Percentiles rank a stretch among this genome's conserved stretches.
Conservation (phyloP, 2,888 invertebrate species). For the Agrypnus murinus region DNA sequence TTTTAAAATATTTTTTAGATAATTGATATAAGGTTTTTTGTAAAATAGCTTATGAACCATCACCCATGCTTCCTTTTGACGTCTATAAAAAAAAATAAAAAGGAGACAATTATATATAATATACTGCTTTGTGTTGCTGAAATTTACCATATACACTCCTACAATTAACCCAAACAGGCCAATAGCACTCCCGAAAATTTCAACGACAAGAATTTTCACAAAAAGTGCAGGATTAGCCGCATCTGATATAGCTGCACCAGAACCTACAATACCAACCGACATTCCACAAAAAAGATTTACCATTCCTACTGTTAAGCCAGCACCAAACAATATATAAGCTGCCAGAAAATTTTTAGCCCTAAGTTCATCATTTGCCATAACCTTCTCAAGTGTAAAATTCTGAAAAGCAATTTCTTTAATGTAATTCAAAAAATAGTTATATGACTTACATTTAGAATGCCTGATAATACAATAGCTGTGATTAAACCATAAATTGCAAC, state of each 20-base stretch:
- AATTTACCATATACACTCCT: conserved; percentile 90
- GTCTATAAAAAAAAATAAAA: conserved; percentile 54
- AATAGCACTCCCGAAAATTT: conserved; percentile 99
- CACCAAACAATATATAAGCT: conserved; percentile 96
- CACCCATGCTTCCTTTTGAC: conserved; percentile 61
- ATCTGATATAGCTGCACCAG: conserved; percentile 98
- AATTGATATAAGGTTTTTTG: too few relatives aligned
- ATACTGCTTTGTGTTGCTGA: neutral
- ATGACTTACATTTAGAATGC: conserved; percentile 78
- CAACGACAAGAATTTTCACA: conserved; percentile 98
- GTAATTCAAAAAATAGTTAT: neutral
- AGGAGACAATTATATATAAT: conserved; percentile 9
- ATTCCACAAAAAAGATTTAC: conserved; percentile 97
- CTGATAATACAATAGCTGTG: conserved; percentile 96
- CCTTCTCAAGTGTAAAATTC: conserved; percentile 70
- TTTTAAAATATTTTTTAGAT: too few relatives aligned
- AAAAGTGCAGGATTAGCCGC: conserved; percentile 98
- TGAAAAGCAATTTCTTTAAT: conserved; percentile 41
- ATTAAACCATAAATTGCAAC: conserved; percentile 99
- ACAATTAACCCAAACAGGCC: conserved; percentile 99
- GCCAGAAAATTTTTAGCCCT: conserved; percentile 82
- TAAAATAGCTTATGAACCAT: conserved; percentile 40
- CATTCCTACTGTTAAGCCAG: conserved; percentile 94
- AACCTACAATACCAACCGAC: conserved; percentile 97
- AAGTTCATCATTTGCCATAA: conserved; percentile 64